Evolutionary conservation across 64 coral and sea anemone species (phyloP).

Genomic region (Catalaphyllia jardinei): DNA sequence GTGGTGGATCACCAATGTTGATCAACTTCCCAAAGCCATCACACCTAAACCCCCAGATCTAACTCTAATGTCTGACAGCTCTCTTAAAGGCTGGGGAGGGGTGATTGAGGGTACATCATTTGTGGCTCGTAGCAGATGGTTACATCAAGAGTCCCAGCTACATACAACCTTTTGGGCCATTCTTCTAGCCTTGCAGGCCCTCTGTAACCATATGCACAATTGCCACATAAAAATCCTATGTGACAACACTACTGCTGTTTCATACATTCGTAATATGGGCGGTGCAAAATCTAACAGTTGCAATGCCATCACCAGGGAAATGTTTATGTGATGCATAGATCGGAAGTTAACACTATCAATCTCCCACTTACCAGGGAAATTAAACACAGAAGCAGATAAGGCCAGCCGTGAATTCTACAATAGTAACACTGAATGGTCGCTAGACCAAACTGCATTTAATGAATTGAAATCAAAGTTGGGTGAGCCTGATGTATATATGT

Average conservation of each 20-base stretch:
- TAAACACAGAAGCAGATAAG: constrained; percentile 54
- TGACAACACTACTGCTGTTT: constrained; percentile 62
- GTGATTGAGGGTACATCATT: constrained; percentile 44
- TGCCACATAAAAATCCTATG: constrained; percentile 50
- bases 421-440: constrained; percentile 56
- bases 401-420: constrained; percentile 46
- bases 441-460: constrained; percentile 26
- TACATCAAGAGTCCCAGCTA: constrained; percentile 19
- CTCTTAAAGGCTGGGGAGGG: constrained; percentile 57
- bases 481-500: constrained; percentile 40
- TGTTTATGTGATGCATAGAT: constrained; percentile 33
- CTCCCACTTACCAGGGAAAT: constrained; percentile 48
- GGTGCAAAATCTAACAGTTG: constrained; percentile 50
- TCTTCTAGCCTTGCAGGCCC: constrained; percentile 26
- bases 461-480: constrained; percentile 13
- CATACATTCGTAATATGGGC: constrained; percentile 57
- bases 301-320: constrained; percentile 63
- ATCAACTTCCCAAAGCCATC: constrained; percentile 25
- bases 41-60: neutral
- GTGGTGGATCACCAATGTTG: constrained; percentile 44
- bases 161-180: constrained; percentile 40
- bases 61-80: neutral
- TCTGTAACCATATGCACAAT: neutral
- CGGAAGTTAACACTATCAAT: constrained; percentile 26
- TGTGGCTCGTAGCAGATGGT: constrained; percentile 47